Evolutionary conservation across 2,797 vertebrate genomes (phyloP).

Genomic region (Neosalanx taihuensis): DNA sequence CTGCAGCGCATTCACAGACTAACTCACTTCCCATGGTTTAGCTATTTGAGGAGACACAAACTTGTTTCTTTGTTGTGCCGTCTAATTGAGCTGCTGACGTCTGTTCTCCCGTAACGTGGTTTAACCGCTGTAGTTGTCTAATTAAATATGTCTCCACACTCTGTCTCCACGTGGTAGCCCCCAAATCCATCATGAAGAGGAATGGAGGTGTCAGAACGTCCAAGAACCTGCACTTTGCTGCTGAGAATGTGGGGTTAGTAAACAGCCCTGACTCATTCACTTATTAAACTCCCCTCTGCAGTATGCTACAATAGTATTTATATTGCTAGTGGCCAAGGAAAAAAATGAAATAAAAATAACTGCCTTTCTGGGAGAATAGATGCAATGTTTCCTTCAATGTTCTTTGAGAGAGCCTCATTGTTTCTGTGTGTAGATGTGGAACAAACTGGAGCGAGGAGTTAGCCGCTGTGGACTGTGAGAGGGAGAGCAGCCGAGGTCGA

Average conservation of each 20-base stretch:
- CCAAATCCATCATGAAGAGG: conserved; percentile 84
- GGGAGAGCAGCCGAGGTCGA: conserved; percentile 50
- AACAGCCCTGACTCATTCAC: conserved; percentile 14
- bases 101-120: too few species aligned
- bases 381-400: background rate
- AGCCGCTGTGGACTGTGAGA: conserved; percentile 53
- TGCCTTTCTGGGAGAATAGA: too few species aligned
- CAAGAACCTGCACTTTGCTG: conserved; percentile 84
- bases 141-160: background rate
- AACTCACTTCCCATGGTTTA: too few species aligned
- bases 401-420: background rate
- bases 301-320: background rate
- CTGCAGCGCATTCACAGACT: background rate
- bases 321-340: too few species aligned
- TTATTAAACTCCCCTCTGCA: conserved; percentile 21
- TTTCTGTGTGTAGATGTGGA: conserved; percentile 67
- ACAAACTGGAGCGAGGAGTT: conserved; percentile 73
- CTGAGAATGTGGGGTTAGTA: conserved; percentile 90
- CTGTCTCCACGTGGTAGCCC: conserved; percentile 63
- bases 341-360: too few species aligned
- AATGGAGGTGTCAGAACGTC: conserved; percentile 75
- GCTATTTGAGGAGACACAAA: too few species aligned
- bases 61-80: too few species aligned
- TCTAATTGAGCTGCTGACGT: too few species aligned
- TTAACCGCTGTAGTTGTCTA: background rate